phyloP scores from a whole-genome alignment of 2,113 vertebrate species.

The Pampusana beccarii region DNA sequence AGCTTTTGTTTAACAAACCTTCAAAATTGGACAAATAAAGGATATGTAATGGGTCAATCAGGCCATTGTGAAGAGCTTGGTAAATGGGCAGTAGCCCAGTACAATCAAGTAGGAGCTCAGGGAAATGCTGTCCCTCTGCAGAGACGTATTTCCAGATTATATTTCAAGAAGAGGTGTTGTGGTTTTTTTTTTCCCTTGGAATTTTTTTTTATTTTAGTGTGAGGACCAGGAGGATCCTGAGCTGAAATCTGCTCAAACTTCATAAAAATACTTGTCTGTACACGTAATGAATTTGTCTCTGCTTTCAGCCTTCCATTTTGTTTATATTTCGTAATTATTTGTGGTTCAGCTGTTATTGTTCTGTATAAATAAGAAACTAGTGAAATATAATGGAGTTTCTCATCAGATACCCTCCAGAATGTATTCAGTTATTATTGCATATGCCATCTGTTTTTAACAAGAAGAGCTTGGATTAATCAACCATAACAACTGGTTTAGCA shows the following conservation, averaged over 20 bases:
- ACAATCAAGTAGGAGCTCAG: not conserved
- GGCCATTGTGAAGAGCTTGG: not conserved
- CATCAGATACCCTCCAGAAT: conserved; percentile 19
- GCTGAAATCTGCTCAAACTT: not conserved
- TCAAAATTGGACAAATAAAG: not conserved
- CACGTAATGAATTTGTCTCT: not conserved
- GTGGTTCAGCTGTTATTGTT: conserved; percentile 9
- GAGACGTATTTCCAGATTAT: not conserved
- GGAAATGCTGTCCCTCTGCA: not conserved
- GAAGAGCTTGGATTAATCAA: conserved; percentile 48
- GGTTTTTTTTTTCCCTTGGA: no score
- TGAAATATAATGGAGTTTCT: conserved; percentile 31
- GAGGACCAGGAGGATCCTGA: not conserved
- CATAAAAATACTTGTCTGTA: not conserved
- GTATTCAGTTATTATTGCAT: conserved; percentile 25
- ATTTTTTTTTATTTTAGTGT: not conserved
- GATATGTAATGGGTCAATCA: not conserved
- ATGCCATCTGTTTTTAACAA: conserved; percentile 55
- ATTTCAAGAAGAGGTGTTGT: not conserved
- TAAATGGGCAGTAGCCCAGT: not conserved
- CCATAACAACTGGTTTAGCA: conserved; percentile 38
- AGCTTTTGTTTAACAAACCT: not conserved
- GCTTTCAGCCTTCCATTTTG: conserved; percentile 31
- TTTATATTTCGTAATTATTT: conserved; percentile 45
- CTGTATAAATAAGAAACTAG: conserved; percentile 27